A percentile compares a stretch with the other conserved stretches of the same genome.
phyloP scores from a whole-genome alignment of 2,888 invertebrate genomes.

The Lycocerus yunnanus region DNA sequence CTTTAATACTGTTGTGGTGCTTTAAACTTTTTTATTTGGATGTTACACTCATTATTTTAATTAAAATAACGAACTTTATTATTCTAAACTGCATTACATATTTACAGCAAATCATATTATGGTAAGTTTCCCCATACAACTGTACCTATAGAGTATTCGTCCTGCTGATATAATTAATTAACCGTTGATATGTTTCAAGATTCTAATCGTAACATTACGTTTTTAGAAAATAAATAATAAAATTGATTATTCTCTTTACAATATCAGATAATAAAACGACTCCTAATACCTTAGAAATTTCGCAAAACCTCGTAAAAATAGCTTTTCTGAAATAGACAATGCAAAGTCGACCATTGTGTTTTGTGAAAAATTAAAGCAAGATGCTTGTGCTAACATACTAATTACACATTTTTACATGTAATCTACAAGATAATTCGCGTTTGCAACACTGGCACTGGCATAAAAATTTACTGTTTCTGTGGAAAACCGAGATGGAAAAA shows the following conservation, averaged over 20 bases:
- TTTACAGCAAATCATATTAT: neutral
- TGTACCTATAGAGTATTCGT: neutral
- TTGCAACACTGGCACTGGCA: neutral
- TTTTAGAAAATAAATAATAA: neutral
- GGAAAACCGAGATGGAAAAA: neutral
- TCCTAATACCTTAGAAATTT: neutral
- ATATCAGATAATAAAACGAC: neutral
- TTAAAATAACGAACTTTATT: neutral
- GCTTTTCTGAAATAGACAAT: neutral
- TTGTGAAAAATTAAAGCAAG: neutral
- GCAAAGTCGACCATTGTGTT: neutral
- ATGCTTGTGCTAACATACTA: neutral
- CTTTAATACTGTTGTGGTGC: slow-evolving; percentile 28
- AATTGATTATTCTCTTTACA: neutral
- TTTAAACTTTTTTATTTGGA: slow-evolving; percentile 10
- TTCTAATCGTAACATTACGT: neutral
- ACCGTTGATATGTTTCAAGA: neutral
- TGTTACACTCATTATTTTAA: neutral
- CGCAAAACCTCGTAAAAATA: neutral
- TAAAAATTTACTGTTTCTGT: neutral
- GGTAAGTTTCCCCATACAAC: neutral
- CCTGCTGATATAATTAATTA: neutral
- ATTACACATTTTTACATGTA: neutral
- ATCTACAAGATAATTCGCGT: neutral
- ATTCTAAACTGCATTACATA: neutral